A percentile compares a stretch with the other conserved stretches of the same genome.
Evolutionary conservation across 2,888 invertebrate genomes (phyloP).

Genomic region (Diogma glabrata): DNA sequence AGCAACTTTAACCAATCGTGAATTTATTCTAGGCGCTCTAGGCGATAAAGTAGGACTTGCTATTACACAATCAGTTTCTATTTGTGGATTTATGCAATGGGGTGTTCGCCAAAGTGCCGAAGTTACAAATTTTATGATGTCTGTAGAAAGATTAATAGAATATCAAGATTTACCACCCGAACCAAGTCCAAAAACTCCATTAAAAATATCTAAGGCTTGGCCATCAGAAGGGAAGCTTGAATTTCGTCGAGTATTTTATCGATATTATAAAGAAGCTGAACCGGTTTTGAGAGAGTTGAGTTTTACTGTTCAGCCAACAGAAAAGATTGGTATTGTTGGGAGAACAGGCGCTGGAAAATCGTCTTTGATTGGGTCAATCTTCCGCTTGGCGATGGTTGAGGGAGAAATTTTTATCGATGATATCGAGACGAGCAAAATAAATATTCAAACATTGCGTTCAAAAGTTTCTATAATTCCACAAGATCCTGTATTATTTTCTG

Average conservation of each 20-base stretch:
- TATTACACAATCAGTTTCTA: slow-evolving; percentile 40
- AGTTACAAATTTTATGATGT: slow-evolving; percentile 51
- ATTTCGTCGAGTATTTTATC: slow-evolving; percentile 42
- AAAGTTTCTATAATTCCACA: slow-evolving; percentile 53
- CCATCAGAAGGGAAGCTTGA: slow-evolving; percentile 39
- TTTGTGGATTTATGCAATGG: slow-evolving; percentile 49
- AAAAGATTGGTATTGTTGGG: slow-evolving; percentile 51
- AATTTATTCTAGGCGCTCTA: too few species aligned
- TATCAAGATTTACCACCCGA: slow-evolving; percentile 39
- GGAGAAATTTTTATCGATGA: slow-evolving; percentile 60
- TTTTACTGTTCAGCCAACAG: slow-evolving; percentile 38
- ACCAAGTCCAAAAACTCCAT: slow-evolving; percentile 29
- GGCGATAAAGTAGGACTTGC: slow-evolving; percentile 42
- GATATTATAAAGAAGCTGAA: slow-evolving; percentile 70
- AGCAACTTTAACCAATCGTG: not conserved
- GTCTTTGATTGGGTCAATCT: slow-evolving; percentile 47
- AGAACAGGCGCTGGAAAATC: slow-evolving; percentile 63
- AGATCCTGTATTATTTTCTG: slow-evolving; percentile 39
- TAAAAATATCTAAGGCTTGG: slow-evolving; percentile 31
- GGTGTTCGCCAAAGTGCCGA: slow-evolving; percentile 65
- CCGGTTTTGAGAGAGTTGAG: slow-evolving; percentile 65
- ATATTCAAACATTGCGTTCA: slow-evolving; percentile 46
- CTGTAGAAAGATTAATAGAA: slow-evolving; percentile 63
- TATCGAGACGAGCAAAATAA: slow-evolving; percentile 45
- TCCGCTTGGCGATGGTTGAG: slow-evolving; percentile 48